Percentiles rank a stretch among this genome's conserved stretches.
These are phyloP conservation scores for Hyles euphorbiae DNA, from an alignment of 1,140 invertebrate species.

Conservation along the genomic window DNA sequence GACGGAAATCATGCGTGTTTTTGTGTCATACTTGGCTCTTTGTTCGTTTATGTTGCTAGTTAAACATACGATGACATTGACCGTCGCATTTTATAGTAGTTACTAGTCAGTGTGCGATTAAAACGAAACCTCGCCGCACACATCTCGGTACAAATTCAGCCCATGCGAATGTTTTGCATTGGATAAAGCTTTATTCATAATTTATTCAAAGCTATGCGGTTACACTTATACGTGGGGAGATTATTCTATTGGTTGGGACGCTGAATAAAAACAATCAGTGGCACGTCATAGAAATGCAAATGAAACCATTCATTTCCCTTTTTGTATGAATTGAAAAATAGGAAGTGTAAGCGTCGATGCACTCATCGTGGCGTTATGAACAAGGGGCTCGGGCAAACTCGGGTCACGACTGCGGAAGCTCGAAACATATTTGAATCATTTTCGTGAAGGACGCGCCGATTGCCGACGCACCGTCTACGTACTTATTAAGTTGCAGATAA, in stretches of 20 bases:
- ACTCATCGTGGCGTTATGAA: constrained; percentile 26
- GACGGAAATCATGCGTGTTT: background rate
- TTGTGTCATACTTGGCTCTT: constrained; percentile 36
- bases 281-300: constrained; percentile 9
- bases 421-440: constrained; percentile 30
- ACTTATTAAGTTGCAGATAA: constrained; percentile 27
- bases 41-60: constrained; percentile 27
- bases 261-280: constrained; percentile 52
- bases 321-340: constrained; percentile 38
- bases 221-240: constrained; percentile 26
- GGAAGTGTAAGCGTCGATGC: constrained; percentile 22
- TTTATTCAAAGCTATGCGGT: constrained; percentile 41
- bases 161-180: constrained; percentile 30
- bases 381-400: constrained; percentile 16
- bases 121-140: constrained; percentile 27
- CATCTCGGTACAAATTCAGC: constrained; percentile 14
- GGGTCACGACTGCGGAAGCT: constrained; percentile 37
- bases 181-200: constrained; percentile 49
- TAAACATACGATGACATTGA: constrained; percentile 51
- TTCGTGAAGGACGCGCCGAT: constrained; percentile 27
- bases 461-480: constrained; percentile 10
- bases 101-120: constrained; percentile 31
- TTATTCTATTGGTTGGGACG: constrained; percentile 32
- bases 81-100: constrained; percentile 25
- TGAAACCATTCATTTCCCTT: constrained; percentile 30